Conservation (phyloP, 2,113 vertebrate species). For the Salvelinus namaycush region DNA sequence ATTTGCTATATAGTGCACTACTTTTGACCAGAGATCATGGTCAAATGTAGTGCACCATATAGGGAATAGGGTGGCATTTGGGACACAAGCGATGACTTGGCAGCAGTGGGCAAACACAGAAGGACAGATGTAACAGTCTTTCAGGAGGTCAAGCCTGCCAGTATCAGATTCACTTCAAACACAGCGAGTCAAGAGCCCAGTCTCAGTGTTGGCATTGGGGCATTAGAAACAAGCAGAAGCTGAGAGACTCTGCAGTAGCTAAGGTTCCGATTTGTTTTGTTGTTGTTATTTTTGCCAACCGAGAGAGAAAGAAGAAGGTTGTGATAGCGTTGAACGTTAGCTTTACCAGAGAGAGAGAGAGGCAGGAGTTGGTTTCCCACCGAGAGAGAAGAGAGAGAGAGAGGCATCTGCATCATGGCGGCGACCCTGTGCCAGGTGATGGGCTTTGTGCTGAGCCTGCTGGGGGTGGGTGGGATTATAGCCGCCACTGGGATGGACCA, state of each 20-base stretch:
- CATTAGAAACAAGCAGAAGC: background rate
- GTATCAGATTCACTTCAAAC: slow-evolving; percentile 42
- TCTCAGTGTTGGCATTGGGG: background rate
- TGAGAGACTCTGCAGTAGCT: background rate
- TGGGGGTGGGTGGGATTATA: slow-evolving; percentile 79
- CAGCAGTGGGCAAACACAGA: slow-evolving; percentile 47
- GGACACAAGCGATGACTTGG: background rate
- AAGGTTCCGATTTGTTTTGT: background rate
- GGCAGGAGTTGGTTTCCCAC: background rate
- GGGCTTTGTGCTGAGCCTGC: slow-evolving; percentile 79
- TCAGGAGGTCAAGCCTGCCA: slow-evolving; percentile 32
- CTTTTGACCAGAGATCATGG: too few species aligned
- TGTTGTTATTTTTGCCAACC: background rate
- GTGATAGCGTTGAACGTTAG: background rate
- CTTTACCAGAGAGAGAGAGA: background rate
- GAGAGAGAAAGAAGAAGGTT: background rate
- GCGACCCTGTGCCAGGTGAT: slow-evolving; percentile 84
- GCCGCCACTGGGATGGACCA: slow-evolving; percentile 86
- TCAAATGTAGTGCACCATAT: too few species aligned
- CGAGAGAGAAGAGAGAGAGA: background rate
- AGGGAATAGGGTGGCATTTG: too few species aligned
- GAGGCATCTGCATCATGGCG: slow-evolving; percentile 66
- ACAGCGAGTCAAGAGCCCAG: background rate
- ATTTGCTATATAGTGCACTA: too few species aligned
- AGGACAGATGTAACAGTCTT: slow-evolving; percentile 42